Conservation (phyloP, 1,140 invertebrate genomes). For the Drosophila santomea region DNA sequence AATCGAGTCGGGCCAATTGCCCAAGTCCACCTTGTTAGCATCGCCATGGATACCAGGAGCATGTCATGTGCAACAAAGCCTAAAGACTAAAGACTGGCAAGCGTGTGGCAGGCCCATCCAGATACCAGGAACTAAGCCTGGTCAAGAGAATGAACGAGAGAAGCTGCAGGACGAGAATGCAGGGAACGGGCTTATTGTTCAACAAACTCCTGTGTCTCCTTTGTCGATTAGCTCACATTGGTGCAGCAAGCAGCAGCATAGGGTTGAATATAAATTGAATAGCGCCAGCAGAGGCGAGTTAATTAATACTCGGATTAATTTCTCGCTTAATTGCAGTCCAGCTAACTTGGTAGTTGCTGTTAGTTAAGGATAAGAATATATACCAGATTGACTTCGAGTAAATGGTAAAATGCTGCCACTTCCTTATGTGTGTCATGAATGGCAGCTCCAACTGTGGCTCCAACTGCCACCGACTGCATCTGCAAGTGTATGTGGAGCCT, state of each 20-base stretch:
- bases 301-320: too few species aligned
- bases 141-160: neutral
- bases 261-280: too few species aligned
- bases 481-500: neutral
- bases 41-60: slow-evolving; percentile 11
- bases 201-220: neutral
- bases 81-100: neutral
- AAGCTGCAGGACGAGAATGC: too few species aligned
- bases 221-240: slow-evolving; percentile 1
- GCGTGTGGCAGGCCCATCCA: neutral
- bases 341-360: too few species aligned
- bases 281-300: too few species aligned
- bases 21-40: slow-evolving; percentile 19
- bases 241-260: neutral
- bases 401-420: neutral
- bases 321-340: too few species aligned
- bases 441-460: neutral
- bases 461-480: neutral
- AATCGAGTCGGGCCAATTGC: slow-evolving; percentile 57
- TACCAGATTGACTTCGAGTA: too few species aligned
- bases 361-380: too few species aligned
- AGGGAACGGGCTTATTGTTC: too few species aligned
- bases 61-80: neutral
- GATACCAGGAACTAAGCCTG: slow-evolving; percentile 5
- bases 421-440: neutral